phyloP scores from a whole-genome alignment of 1,140 invertebrate genomes.

The Sinonovacula constricta region DNA sequence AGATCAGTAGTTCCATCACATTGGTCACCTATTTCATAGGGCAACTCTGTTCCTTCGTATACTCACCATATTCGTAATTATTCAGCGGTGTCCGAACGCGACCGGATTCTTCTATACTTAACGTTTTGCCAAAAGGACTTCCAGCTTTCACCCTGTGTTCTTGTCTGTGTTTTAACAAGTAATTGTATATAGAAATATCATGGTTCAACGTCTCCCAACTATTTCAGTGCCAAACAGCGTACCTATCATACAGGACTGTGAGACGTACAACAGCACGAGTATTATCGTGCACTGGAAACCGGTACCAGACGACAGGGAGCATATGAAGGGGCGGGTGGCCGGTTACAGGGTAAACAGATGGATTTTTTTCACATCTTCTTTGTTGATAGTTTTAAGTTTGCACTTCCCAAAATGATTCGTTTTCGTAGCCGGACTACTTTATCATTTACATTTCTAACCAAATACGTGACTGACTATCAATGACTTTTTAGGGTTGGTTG shows the following conservation, averaged over 20 bases:
- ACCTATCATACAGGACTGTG: slow-evolving; percentile 87
- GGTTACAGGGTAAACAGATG: slow-evolving; percentile 93
- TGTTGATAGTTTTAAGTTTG: too few species aligned
- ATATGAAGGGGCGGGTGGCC: slow-evolving; percentile 92
- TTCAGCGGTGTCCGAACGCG: not conserved
- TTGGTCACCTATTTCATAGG: too few species aligned
- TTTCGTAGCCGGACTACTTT: too few species aligned
- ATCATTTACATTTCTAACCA: too few species aligned
- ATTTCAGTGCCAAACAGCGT: slow-evolving; percentile 90
- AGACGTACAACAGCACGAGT: slow-evolving; percentile 92
- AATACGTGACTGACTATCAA: too few species aligned
- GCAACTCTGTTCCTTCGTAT: not conserved
- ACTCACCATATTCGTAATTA: not conserved
- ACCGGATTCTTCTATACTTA: not conserved
- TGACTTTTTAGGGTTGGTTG: too few species aligned
- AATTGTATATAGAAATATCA: not conserved
- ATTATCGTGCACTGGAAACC: slow-evolving; percentile 95
- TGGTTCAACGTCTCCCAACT: not conserved
- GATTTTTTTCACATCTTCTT: too few species aligned
- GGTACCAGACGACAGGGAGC: slow-evolving; percentile 89
- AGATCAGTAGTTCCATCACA: too few species aligned
- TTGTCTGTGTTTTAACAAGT: too few species aligned
- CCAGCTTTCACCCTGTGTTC: not conserved
- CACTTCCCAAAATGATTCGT: too few species aligned
- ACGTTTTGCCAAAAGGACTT: not conserved